phyloP scores from a whole-genome alignment of 2,113 vertebrate species.

The Phylloscopus trochiloides region DNA sequence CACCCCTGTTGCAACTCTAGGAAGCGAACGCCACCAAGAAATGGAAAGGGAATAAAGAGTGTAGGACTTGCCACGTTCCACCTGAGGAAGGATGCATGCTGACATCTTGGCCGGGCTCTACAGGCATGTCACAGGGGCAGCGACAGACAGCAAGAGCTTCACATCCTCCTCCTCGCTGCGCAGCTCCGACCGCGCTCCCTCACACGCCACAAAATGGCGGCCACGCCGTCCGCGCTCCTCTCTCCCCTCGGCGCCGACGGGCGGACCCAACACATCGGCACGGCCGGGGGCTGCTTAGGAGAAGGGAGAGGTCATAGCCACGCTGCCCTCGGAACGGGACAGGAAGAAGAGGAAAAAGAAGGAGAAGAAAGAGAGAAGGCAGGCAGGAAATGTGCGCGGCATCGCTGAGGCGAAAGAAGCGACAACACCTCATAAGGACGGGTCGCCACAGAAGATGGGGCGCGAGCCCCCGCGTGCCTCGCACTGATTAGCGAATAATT shows the following conservation, averaged over 20 bases:
- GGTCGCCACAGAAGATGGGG: fast-evolving
- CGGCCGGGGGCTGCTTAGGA: fast-evolving
- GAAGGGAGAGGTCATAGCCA: no score
- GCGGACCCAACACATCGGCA: fast-evolving
- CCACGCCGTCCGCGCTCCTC: fast-evolving
- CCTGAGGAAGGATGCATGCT: fast-evolving
- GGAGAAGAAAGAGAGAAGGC: fast-evolving
- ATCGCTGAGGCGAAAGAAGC: fast-evolving
- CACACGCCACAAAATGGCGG: background rate
- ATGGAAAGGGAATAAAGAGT: fast-evolving
- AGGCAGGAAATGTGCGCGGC: fast-evolving
- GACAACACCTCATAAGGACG: fast-evolving
- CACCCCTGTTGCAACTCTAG: fast-evolving
- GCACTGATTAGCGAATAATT: background rate
- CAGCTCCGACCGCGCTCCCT: fast-evolving
- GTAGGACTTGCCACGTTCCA: fast-evolving
- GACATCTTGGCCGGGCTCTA: fast-evolving
- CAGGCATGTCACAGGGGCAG: fast-evolving
- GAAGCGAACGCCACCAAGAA: fast-evolving
- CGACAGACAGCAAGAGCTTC: fast-evolving
- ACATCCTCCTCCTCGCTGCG: fast-evolving
- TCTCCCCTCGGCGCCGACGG: background rate
- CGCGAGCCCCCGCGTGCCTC: fast-evolving
- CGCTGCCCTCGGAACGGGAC: fast-evolving
- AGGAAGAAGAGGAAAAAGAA: background rate